Evolutionary conservation across 2,797 vertebrate species (phyloP).

Genomic region (Parambassis ranga): DNA sequence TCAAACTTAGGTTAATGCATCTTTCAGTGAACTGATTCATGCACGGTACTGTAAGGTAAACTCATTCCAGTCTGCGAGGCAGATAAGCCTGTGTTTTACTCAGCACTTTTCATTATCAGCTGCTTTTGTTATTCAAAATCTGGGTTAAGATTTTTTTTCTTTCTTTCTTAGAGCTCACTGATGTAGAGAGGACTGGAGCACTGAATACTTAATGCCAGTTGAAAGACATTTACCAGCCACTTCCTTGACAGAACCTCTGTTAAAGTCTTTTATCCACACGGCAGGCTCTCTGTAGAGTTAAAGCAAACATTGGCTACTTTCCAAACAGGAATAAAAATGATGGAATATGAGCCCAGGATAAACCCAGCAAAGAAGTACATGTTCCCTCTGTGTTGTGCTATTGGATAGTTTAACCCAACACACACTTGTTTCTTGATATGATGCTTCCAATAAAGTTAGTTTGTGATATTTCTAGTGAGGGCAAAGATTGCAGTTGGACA

Average conservation of each 20-base stretch:
- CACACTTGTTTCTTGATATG: not conserved
- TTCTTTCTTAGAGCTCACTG: slow-evolving; percentile 6
- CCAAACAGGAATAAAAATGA: slow-evolving; percentile 11
- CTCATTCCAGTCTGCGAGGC: slow-evolving; percentile 9
- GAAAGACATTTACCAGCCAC: slow-evolving; percentile 27
- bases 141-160: slow-evolving; percentile 24
- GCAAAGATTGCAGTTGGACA: slow-evolving; percentile 50
- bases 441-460: slow-evolving; percentile 42
- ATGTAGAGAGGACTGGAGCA: not conserved
- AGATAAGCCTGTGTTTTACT: slow-evolving; percentile 53
- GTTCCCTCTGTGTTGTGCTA: too few species aligned
- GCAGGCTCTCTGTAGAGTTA: not conserved
- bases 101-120: slow-evolving; percentile 53
- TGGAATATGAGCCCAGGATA: slow-evolving; percentile 1
- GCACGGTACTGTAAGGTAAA: slow-evolving; percentile 44
- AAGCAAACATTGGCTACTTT: slow-evolving; percentile 17
- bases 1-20: too few species aligned
- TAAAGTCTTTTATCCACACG: slow-evolving; percentile 11
- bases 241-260: slow-evolving; percentile 14
- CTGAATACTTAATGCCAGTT: slow-evolving; percentile 27
- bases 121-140: slow-evolving; percentile 42
- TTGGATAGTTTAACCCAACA: too few species aligned
- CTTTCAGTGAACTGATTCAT: slow-evolving; percentile 41
- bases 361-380: too few species aligned
- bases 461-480: slow-evolving; percentile 40